A percentile compares a stretch with the other conserved stretches of the same genome.
Evolutionary conservation across 2,797 vertebrate genomes (phyloP).

Genomic region (Pygocentrus nattereri): DNA sequence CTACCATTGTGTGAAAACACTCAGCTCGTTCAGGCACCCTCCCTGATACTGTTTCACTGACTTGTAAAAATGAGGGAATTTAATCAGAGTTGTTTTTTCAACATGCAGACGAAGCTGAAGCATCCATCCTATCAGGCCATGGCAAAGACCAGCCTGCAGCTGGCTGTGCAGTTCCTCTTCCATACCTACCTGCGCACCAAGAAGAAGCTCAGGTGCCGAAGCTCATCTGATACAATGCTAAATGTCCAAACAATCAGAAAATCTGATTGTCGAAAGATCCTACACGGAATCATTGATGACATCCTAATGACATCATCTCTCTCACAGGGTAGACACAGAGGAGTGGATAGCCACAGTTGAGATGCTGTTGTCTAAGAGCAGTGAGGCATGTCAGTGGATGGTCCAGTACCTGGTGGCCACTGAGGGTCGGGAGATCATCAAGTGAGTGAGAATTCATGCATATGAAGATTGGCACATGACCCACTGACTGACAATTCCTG

Average conservation of each 20-base stretch:
- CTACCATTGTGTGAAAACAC: too few species aligned
- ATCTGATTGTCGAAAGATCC: neutral
- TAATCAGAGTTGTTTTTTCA: neutral
- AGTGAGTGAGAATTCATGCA: constrained; percentile 78
- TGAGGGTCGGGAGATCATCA: constrained; percentile 94
- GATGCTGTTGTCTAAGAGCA: constrained; percentile 93
- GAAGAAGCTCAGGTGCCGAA: constrained; percentile 93
- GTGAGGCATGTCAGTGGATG: constrained; percentile 96
- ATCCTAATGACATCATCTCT: neutral
- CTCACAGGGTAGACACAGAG: constrained; percentile 92
- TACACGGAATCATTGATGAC: too few species aligned
- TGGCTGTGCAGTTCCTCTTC: constrained; percentile 95
- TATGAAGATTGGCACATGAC: neutral
- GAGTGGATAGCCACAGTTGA: constrained; percentile 98
- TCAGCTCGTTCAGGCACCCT: too few species aligned
- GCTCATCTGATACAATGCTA: neutral
- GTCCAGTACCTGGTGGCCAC: constrained; percentile 92
- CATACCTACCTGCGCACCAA: constrained; percentile 98
- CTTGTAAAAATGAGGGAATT: too few species aligned
- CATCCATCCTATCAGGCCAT: constrained; percentile 93
- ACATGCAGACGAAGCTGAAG: constrained; percentile 92
- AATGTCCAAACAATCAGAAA: neutral
- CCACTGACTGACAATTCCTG: neutral
- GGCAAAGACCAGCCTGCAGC: constrained; percentile 94
- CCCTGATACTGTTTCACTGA: too few species aligned